Evolutionary conservation across 2,113 vertebrate genomes (phyloP).

Genomic region (Tetraodon nigroviridis): DNA sequence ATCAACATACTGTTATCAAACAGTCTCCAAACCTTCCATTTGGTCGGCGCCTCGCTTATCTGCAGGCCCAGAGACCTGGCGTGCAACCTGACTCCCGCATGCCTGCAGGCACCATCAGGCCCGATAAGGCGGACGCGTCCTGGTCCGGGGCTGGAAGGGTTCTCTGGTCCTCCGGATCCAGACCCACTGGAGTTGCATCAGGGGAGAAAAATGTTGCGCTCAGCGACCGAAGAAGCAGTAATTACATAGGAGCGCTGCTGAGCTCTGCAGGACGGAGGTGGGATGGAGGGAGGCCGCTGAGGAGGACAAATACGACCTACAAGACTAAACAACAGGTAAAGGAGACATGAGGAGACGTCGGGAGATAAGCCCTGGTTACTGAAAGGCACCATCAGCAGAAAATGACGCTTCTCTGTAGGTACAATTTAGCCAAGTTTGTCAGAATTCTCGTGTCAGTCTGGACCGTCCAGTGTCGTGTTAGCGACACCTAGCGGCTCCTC

Average conservation of each 20-base stretch:
- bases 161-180: slow-evolving; percentile 51
- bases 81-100: neutral
- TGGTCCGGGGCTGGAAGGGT: slow-evolving; percentile 30
- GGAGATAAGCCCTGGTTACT: neutral
- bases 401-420: neutral
- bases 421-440: neutral
- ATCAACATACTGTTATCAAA: too few relatives aligned
- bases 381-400: neutral
- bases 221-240: slow-evolving; percentile 71
- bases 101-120: neutral
- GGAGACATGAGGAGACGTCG: neutral
- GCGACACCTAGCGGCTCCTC: slow-evolving; percentile 63
- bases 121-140: neutral
- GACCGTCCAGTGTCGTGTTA: slow-evolving; percentile 7
- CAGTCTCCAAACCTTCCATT: neutral
- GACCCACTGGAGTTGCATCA: slow-evolving; percentile 67
- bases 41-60: slow-evolving; percentile 3
- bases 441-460: neutral
- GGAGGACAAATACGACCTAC: slow-evolving; percentile 24
- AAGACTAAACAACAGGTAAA: neutral
- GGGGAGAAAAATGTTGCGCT: slow-evolving; percentile 72
- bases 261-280: slow-evolving; percentile 70
- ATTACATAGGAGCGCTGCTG: slow-evolving; percentile 76
- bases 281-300: slow-evolving; percentile 31
- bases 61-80: neutral